These are phyloP conservation scores for Rissa tridactyla DNA, from an alignment of 2,113 vertebrate genomes.

Conservation along the genomic window DNA sequence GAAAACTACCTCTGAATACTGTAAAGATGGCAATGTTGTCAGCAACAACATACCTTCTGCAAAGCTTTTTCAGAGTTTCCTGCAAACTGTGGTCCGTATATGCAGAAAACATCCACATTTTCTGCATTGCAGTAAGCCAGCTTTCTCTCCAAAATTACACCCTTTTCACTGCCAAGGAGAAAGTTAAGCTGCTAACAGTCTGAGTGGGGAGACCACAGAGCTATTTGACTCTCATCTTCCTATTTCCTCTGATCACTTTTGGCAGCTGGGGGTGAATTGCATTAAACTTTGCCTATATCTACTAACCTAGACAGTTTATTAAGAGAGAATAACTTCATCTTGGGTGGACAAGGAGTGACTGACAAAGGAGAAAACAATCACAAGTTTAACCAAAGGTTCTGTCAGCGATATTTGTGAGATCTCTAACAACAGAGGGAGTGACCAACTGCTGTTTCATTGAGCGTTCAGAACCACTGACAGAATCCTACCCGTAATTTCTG, in stretches of 20 bases:
- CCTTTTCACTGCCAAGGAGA: conserved; percentile 9
- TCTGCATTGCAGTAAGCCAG: neutral
- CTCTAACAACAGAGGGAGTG: neutral
- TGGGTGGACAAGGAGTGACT: neutral
- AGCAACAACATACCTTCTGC: neutral
- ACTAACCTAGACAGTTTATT: neutral
- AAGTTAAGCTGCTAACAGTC: neutral
- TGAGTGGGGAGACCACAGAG: neutral
- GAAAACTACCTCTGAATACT: neutral
- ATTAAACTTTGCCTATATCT: neutral
- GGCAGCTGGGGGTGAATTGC: neutral
- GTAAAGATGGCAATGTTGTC: neutral
- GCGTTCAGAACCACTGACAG: neutral
- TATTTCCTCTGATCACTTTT: neutral
- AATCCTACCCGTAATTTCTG: neutral
- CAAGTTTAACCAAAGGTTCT: neutral
- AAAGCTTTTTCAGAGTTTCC: neutral
- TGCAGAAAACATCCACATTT: neutral
- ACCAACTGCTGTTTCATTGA: neutral
- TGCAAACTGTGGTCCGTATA: neutral
- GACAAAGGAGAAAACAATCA: neutral
- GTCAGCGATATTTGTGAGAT: neutral
- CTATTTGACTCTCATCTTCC: conserved; percentile 2
- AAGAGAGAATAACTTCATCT: neutral
- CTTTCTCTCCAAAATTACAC: neutral